Base-by-base conservation (phyloP, 2,888 invertebrate genomes). In the Perdita meconis region DNA sequence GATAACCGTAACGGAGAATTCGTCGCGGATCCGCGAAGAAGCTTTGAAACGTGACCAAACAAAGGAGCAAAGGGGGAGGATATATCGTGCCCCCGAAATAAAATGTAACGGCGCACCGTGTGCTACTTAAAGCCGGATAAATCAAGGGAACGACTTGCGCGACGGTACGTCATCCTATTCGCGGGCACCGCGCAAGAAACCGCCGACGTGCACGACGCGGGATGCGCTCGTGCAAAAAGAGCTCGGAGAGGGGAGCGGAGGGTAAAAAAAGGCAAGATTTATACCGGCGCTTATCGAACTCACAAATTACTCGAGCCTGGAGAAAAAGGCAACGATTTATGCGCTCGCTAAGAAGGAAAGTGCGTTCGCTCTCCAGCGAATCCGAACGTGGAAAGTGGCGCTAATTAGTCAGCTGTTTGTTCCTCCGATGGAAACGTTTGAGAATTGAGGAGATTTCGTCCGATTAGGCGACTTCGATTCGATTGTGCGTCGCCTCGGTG, bases 91-190 rank as follows among this genome's bases (percentile, higher is more conserved):
- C 44, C 53, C 34, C n/a, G 56, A 63, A 72, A 51, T 50, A 69
- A 69, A 63, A 78, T 69, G 55, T 64, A 78, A 71, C 47, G 57
- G 50, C n/a, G 42, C 59, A 34, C 64, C 61, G 60, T 42, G 50
- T 51, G 71, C 60, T 64, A 56, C 42, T 83, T 75, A 72, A 69
- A 69, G 47, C n/a, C 6, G 63, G 71, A 83, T 83, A 83, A 83
- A 83, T 83, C 78, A 65, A 68, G 60, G 44, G 59, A 65, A 69
- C 60, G 64, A 74, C 51, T 72, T 76, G 40, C 64, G 24, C 66
- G 71, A 80, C 70, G 47, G 77, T 69, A 44, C 66, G 63, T 74
- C 80, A 65, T 57, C 47, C 40, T 47, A 66, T 57, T 69, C 55
- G 67, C 24, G n/a, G n/a, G 55, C 42, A 16, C 6, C 16, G 44